Base-by-base conservation (phyloP, 2,113 vertebrate species). In the Seriola aureovittata region DNA sequence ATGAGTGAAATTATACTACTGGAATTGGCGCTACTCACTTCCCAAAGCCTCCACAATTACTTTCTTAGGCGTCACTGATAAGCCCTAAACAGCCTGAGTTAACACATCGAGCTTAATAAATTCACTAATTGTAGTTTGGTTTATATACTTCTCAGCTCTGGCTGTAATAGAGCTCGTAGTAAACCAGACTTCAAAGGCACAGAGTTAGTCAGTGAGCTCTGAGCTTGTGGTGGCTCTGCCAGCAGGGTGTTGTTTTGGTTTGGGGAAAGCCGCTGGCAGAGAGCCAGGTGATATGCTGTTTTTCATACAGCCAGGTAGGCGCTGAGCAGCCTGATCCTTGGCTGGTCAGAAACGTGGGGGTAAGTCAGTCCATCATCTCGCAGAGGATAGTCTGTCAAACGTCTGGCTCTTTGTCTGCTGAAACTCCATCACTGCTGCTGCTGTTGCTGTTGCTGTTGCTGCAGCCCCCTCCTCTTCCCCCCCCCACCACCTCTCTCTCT, bases 221-320 rank as follows among this genome's bases (percentile, higher is more conserved):
- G 71, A 62, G 90, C 87, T 71, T 14, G 78, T 72, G 67, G 67
- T 66, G 34, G 75, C 80, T 70, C 64, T 84, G 81, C 88, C 86
- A 83, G 84, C 85, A 74, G 86, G 91, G 82, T 89, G 84, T 88
- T 88, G 84, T 89, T 92, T 81, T 81, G 82, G 85, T 89, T 85
- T 63, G 82, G 82, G 89, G 83, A 85, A 81, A 91, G 87, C 85
- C 46, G 7, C 78, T 91, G 90, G 93, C 85, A 71, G 8, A 13
- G 80, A 65, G 73, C 90, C 88, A 89, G 80, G 65, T 70, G 64
- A 68, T 85, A 10, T 76, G 81, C 68, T 78, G 77, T 71, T 80
- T 73, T 78, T 76, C 72, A 69, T 42, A 48, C 58, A 85, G 72
- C 58, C 91, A 88, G 89, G 90, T 92, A 90, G 25, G 63, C 52